These are phyloP conservation scores for Trematocara stigmaticum DNA, from an alignment of 2,113 vertebrate species.

Conservation along the genomic window DNA sequence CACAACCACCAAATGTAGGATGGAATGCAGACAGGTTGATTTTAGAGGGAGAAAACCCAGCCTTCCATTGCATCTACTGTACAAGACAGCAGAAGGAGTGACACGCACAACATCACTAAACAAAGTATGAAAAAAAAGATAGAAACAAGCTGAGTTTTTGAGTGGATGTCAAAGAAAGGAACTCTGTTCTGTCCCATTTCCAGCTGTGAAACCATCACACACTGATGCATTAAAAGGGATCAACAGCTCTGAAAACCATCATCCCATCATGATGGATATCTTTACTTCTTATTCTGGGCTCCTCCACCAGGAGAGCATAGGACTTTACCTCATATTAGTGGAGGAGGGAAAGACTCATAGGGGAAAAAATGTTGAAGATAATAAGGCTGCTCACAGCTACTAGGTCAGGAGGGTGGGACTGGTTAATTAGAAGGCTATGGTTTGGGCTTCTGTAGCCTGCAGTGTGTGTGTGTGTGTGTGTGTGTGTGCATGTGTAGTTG, in stretches of 20 bases:
- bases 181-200: not conserved
- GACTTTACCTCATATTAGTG: conserved; percentile 19
- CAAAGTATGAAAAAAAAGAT: not conserved
- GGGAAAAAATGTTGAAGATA: conserved; percentile 18
- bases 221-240: not conserved
- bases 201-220: not conserved
- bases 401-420: conserved; percentile 43
- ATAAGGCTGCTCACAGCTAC: conserved; percentile 32
- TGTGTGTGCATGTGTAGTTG: not conserved
- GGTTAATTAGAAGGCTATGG: conserved; percentile 54
- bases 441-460: conserved; percentile 19
- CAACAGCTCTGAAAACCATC: not conserved
- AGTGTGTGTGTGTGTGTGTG: not conserved
- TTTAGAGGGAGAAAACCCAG: not conserved
- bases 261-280: not conserved
- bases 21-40: not conserved
- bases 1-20: not conserved
- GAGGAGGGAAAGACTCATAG: not conserved
- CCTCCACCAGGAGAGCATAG: not conserved
- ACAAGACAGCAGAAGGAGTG: not conserved
- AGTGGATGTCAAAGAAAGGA: not conserved
- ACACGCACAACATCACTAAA: not conserved
- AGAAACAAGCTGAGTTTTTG: not conserved
- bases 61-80: not conserved
- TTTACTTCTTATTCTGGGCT: not conserved